Conservation (phyloP, 2,888 invertebrate species). For the Aquatica leii region DNA sequence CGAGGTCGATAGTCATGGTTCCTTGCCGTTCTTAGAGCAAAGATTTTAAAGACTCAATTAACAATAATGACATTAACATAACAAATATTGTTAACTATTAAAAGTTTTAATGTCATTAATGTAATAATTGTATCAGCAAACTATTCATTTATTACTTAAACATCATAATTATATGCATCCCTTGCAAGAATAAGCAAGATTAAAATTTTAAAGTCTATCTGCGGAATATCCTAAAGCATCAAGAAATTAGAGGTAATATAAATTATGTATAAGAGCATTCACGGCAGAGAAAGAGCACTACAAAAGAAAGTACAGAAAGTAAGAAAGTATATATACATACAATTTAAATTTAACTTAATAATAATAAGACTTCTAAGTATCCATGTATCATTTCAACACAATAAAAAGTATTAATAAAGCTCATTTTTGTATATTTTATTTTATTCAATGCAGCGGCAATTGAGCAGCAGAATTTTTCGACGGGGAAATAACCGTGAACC, state of each 20-base stretch:
- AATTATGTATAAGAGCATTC: neutral
- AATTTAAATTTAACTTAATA: neutral
- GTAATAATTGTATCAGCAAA: too few relatives aligned
- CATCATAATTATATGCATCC: too few relatives aligned
- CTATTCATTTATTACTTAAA: neutral
- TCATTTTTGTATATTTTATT: too few relatives aligned
- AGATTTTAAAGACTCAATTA: neutral
- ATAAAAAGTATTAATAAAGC: slow-evolving; percentile 3
- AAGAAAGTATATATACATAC: neutral
- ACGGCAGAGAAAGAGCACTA: neutral
- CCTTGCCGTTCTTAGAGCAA: too few relatives aligned
- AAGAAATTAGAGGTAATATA: too few relatives aligned
- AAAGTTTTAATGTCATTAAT: neutral
- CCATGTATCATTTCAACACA: too few relatives aligned
- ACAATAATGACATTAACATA: neutral
- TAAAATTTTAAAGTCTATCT: slow-evolving; percentile 1
- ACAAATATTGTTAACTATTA: neutral
- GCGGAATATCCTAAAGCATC: neutral
- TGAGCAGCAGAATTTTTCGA: too few relatives aligned
- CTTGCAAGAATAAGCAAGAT: neutral
- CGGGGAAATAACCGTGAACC: neutral
- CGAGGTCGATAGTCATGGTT: too few relatives aligned
- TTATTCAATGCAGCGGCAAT: slow-evolving; percentile 3
- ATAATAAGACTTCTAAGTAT: too few relatives aligned
- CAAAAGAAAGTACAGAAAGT: neutral